Evolutionary conservation across 1,140 invertebrate genomes (phyloP), one percentile per base, ranked within the genome.

Genomic region (Pogonomyrmex barbatus): DNA sequence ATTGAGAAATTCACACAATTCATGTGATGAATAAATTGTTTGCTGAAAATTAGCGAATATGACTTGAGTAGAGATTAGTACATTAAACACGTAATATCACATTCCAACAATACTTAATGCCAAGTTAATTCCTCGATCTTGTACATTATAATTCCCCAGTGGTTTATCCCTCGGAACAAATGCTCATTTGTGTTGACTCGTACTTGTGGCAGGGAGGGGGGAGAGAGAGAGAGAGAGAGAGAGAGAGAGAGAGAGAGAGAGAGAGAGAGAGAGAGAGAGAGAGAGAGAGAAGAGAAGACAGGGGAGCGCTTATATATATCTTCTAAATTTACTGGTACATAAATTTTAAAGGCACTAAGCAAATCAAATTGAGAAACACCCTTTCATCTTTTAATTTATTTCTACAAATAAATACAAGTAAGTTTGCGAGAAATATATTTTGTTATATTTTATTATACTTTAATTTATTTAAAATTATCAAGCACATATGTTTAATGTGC

Each of bases 61-160:
- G 30, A 71, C 30, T 33, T 36, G 10, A 60, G 36, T 14, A 30
- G 52, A 17, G n/a, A 58, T 60, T 60, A 45, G 39, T 30, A 24
- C n/a, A 76, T 39, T 76, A 58, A 45, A 17, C 36, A 24, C 42
- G 4, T 30, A 60, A 76, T 76, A 58, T 76, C 8, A 76, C 8
- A 60, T 42, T 76, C 54, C 24, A 60, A 30, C 36, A 60, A 76
- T 58, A 42, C 54, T 76, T 76, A 60, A 76, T 42, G 54, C 8
- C 73, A 30, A 60, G 54, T 42, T 76, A 60, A 76, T 76, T 60
- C 54, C 73, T 60, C 39, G 54, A 76, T 76, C 73, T 60, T 76
- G 54, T 60, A 17, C 6, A 45, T n/a, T 58, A 60, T 36, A 76
- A 60, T 76, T 60, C 73, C 54, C 54, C 12, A 30, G 54, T 4